Percentiles rank a stretch among this genome's conserved stretches.
Conservation (phyloP, 2,797 vertebrate genomes). For the Paedocypris micromegethes region DNA sequence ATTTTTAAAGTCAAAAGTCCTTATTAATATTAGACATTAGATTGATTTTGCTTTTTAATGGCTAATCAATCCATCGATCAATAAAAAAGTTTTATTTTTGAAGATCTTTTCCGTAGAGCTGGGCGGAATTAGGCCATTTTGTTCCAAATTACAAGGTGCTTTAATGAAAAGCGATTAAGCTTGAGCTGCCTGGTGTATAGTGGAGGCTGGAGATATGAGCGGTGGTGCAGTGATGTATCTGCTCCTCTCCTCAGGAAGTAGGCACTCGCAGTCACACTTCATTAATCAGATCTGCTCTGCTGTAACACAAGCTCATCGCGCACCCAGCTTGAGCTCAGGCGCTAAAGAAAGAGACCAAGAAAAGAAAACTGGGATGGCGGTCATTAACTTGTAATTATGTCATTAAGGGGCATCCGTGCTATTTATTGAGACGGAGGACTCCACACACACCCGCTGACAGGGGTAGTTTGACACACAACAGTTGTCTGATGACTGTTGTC, state of each 20-base stretch:
- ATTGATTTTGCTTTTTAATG: no score
- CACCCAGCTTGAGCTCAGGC: slow-evolving; percentile 56
- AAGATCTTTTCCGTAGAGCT: no score
- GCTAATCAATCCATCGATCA: no score
- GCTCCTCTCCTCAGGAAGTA: slow-evolving; percentile 54
- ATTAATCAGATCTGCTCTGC: slow-evolving; percentile 61
- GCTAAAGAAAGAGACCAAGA: slow-evolving; percentile 41
- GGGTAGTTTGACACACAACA: slow-evolving; percentile 39
- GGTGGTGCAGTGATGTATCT: slow-evolving; percentile 32
- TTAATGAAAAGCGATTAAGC: slow-evolving; percentile 11
- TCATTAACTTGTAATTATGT: slow-evolving; percentile 52
- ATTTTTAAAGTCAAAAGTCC: no score
- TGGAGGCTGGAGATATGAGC: slow-evolving; percentile 29
- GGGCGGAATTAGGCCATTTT: no score
- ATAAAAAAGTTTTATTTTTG: no score
- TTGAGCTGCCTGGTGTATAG: slow-evolving; percentile 24
- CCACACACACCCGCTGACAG: slow-evolving; percentile 36
- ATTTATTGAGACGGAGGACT: slow-evolving; percentile 43
- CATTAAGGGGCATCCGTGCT: slow-evolving; percentile 45
- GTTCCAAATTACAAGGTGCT: background rate
- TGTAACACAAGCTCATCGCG: slow-evolving; percentile 49
- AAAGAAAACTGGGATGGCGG: slow-evolving; percentile 46
- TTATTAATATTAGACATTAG: no score
- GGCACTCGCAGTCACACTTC: slow-evolving; percentile 55
- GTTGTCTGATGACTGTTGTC: slow-evolving; percentile 44